Evolutionary conservation across 2,888 invertebrate species (phyloP).

Genomic region (Lottia gigantea): DNA sequence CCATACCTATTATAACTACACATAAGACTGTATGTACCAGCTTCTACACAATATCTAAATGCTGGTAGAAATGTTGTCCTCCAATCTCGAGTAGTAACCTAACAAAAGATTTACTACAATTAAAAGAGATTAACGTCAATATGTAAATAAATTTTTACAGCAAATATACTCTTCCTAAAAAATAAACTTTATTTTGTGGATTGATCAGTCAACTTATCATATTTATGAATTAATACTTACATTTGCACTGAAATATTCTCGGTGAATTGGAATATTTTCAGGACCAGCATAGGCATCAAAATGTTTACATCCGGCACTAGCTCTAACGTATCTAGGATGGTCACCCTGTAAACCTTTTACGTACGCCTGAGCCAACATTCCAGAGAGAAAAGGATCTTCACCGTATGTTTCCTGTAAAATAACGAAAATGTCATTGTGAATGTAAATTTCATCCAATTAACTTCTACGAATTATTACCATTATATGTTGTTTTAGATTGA

Average conservation of each 20-base stretch:
- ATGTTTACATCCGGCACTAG: conserved; percentile 64
- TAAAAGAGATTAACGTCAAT: too few species aligned
- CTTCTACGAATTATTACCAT: too few species aligned
- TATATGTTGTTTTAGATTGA: too few species aligned
- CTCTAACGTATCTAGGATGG: conserved; percentile 52
- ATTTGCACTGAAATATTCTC: too few species aligned
- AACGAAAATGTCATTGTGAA: not conserved
- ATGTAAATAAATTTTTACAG: too few species aligned
- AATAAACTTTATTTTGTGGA: too few species aligned
- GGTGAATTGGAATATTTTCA: conserved; percentile 41
- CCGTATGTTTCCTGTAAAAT: conserved; percentile 60
- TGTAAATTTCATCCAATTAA: too few species aligned
- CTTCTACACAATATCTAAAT: conserved; percentile 45
- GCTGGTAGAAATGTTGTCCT: conserved; percentile 45
- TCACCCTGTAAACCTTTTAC: conserved; percentile 58
- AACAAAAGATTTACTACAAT: too few species aligned
- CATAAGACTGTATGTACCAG: conserved; percentile 47
- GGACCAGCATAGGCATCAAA: conserved; percentile 62
- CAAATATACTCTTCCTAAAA: too few species aligned
- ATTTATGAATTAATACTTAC: too few species aligned
- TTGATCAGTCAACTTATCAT: too few species aligned
- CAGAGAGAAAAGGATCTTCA: conserved; percentile 59
- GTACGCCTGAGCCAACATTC: conserved; percentile 45
- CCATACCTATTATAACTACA: conserved; percentile 48
- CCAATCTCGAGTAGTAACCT: conserved; percentile 32